phyloP scores from a whole-genome alignment of 2,888 invertebrate species.

The Linnaemya tessellans region DNA sequence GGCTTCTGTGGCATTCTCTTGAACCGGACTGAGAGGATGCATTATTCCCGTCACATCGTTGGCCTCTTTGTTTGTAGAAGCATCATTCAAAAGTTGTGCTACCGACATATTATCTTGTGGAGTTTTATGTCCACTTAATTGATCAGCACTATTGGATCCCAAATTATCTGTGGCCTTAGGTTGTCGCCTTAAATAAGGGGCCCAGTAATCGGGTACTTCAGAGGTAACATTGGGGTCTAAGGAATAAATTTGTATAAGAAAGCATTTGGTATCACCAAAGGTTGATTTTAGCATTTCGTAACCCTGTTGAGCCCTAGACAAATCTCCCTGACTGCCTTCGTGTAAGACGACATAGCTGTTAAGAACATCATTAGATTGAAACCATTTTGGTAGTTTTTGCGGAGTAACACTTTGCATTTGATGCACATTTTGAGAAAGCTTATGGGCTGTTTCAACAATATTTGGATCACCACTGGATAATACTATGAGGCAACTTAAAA shows the following conservation, averaged over 20 bases:
- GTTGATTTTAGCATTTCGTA: slow-evolving; percentile 93
- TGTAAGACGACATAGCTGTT: slow-evolving; percentile 95
- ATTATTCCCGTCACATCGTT: slow-evolving; percentile 83
- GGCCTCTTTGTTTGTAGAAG: slow-evolving; percentile 75
- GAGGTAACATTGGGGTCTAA: slow-evolving; percentile 85
- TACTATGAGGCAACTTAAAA: slow-evolving; percentile 91
- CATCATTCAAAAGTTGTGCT: slow-evolving; percentile 78
- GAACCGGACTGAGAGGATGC: slow-evolving; percentile 91
- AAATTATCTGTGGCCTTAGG: slow-evolving; percentile 83
- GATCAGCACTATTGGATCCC: slow-evolving; percentile 77
- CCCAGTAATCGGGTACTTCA: slow-evolving; percentile 93
- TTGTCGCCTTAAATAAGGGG: slow-evolving; percentile 88
- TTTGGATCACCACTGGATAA: slow-evolving; percentile 89
- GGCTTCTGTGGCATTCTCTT: slow-evolving; percentile 86
- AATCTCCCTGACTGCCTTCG: slow-evolving; percentile 88
- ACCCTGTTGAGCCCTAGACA: slow-evolving; percentile 91
- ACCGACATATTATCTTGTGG: slow-evolving; percentile 85
- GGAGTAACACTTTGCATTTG: slow-evolving; percentile 90
- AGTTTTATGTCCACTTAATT: slow-evolving; percentile 85
- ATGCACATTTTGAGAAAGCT: slow-evolving; percentile 91
- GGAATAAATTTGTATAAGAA: slow-evolving; percentile 95
- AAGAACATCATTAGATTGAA: slow-evolving; percentile 89
- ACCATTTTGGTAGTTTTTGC: slow-evolving; percentile 93
- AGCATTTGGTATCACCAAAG: slow-evolving; percentile 94
- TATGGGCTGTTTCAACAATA: slow-evolving; percentile 92